Conservation (phyloP, 2,113 vertebrate genomes). For the Rattus norvegicus region GRCr8 NC_086019.1:166224501-166225000, state of each 20-base stretch:
- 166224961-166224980: constrained; percentile 62
- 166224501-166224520: constrained; percentile 87
- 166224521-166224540: constrained; percentile 91
- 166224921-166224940: constrained; percentile 32
- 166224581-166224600: constrained; percentile 59
- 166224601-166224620: constrained; percentile 74
- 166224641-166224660: constrained; percentile 32
- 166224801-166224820: neutral
- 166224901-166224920: neutral
- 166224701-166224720: constrained; percentile 27
- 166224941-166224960: constrained; percentile 17
- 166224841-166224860: constrained; percentile 48
- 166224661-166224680: constrained; percentile 41
- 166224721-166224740: constrained; percentile 42
- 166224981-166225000: constrained; percentile 59
- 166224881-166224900: constrained; percentile 40
- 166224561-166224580: constrained; percentile 70
- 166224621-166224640: constrained; percentile 38
- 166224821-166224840: constrained; percentile 55
- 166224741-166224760: constrained; percentile 63
- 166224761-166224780: constrained; percentile 6
- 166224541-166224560: constrained; percentile 87
- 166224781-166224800: constrained; percentile 68
- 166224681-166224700: constrained; percentile 21
- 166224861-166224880: constrained; percentile 23